Conservation (phyloP, 92 coral and sea anemone genomes). For the Zoanthus sansibaricus region DNA sequence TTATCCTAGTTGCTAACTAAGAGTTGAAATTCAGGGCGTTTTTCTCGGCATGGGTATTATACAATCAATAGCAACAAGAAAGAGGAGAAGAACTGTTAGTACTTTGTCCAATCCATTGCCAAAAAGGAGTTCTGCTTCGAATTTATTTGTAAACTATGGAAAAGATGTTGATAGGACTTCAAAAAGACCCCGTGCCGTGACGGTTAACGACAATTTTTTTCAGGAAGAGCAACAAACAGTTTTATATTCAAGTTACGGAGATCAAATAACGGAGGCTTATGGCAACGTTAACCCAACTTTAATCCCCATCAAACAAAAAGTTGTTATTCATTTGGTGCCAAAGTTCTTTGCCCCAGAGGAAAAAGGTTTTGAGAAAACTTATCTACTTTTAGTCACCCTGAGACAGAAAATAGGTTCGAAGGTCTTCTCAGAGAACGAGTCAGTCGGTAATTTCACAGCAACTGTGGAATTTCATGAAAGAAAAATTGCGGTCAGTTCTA, state of each 20-base stretch:
- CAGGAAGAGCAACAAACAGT: neutral
- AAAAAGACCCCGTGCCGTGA: conserved; percentile 11
- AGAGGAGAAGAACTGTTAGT: conserved; percentile 27
- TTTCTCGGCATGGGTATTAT: conserved; percentile 17
- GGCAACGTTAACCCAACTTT: conserved; percentile 57
- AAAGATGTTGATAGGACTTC: neutral
- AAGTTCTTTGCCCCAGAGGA: conserved; percentile 84
- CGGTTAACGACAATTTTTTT: neutral
- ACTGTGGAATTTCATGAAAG: conserved; percentile 65
- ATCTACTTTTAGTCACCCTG: conserved; percentile 28
- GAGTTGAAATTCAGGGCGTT: neutral
- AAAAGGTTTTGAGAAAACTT: conserved; percentile 46
- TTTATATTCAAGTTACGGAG: conserved; percentile 33
- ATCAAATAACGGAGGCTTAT: conserved; percentile 31
- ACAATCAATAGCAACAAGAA: conserved; percentile 11
- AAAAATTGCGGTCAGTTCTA: conserved; percentile 2
- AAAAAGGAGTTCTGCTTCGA: conserved; percentile 10
- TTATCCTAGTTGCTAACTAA: neutral
- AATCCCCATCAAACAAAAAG: conserved; percentile 64
- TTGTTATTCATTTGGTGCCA: conserved; percentile 81
- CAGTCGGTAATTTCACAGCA: conserved; percentile 33
- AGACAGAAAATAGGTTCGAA: conserved; percentile 20
- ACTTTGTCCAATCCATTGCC: conserved; percentile 39
- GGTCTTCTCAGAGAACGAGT: conserved; percentile 3
- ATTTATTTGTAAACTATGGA: neutral